These are phyloP conservation scores for Callorhinus ursinus DNA, from an alignment of 2,113 vertebrate genomes.

Conservation along the genomic window DNA sequence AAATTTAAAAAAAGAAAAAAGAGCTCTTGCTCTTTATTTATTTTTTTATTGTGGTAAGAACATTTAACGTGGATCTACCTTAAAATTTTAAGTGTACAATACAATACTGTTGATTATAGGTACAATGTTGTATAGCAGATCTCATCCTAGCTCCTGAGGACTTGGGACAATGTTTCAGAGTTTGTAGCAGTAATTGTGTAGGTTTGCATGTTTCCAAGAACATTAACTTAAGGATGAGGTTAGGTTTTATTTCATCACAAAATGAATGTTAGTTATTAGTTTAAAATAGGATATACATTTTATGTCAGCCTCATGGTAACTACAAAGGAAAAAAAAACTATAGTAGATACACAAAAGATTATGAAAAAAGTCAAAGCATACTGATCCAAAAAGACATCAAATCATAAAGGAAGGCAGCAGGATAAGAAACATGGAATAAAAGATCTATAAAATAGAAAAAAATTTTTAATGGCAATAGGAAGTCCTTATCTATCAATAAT, in stretches of 20 bases:
- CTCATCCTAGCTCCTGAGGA: neutral
- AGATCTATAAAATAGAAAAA: neutral
- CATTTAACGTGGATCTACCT: neutral
- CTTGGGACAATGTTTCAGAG: neutral
- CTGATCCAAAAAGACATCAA: neutral
- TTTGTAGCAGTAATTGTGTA: neutral
- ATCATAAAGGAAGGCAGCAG: neutral
- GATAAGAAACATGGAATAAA: neutral
- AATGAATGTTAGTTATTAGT: neutral
- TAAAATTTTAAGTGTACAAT: neutral
- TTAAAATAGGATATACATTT: neutral
- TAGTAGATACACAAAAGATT: neutral
- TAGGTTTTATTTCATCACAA: neutral
- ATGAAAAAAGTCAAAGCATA: neutral
- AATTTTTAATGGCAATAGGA: neutral
- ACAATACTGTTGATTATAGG: neutral
- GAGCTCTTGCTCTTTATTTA: neutral
- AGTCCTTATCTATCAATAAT: neutral
- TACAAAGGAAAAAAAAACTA: neutral
- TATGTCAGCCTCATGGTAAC: neutral
- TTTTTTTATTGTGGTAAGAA: neutral
- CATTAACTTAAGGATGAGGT: neutral
- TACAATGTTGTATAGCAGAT: neutral
- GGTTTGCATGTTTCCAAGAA: conserved; percentile 12
- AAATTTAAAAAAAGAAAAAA: neutral